Evolutionary conservation across 2,797 vertebrate species (phyloP).

Genomic region (Netta rufina): DNA sequence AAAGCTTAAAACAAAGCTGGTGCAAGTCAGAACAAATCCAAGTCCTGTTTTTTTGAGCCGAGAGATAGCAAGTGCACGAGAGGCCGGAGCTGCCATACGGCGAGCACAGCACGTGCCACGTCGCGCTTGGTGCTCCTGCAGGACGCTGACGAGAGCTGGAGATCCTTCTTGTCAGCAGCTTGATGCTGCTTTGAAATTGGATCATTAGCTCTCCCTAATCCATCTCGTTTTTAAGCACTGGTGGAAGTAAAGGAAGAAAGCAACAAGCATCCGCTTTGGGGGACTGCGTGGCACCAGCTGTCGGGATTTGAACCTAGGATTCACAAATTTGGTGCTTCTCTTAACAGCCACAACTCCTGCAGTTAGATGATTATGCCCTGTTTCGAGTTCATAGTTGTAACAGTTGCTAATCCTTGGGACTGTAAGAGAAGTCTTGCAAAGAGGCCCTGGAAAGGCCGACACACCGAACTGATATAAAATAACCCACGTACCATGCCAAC

Average conservation of each 20-base stretch:
- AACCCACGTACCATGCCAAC: fast-evolving
- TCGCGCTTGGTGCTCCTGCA: too few relatives aligned
- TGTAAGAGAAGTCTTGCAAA: not conserved
- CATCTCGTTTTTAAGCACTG: not conserved
- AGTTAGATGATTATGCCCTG: not conserved
- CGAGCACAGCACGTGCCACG: fast-evolving
- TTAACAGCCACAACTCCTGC: not conserved
- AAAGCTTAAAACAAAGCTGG: not conserved
- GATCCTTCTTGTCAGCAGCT: not conserved
- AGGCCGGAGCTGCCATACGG: not conserved
- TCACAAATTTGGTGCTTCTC: not conserved
- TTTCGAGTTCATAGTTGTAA: not conserved
- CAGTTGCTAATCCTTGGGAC: not conserved
- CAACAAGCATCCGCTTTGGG: fast-evolving
- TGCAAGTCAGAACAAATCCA: not conserved
- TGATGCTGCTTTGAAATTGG: not conserved
- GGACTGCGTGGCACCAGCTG: not conserved
- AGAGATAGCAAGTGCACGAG: not conserved
- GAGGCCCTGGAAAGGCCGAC: not conserved
- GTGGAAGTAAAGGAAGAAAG: not conserved
- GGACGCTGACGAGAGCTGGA: not conserved
- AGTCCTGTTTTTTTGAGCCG: not conserved
- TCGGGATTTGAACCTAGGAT: not conserved
- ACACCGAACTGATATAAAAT: not conserved
- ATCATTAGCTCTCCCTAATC: not conserved